Evolutionary conservation across 2,888 invertebrate species (phyloP), one percentile per base, ranked within the genome.

Genomic region (Phoronis australis): DNA sequence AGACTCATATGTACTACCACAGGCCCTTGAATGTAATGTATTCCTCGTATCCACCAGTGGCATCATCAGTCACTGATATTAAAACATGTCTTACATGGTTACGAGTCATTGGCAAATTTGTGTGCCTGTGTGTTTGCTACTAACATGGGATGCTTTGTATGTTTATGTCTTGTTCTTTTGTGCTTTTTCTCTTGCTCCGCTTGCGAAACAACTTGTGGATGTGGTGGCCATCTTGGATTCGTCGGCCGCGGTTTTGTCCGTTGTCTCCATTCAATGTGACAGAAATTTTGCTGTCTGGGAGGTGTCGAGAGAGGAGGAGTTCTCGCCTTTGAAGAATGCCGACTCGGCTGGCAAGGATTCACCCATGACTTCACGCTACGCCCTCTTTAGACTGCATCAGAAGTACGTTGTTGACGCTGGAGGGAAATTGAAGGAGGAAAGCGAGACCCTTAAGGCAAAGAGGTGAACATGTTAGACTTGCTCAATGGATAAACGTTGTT

Each of bases 281-380:
- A 71, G 71, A 59, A 66, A 64, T 47, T 71, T 99, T 69, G 91
- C 88, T 12, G 90, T 91, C 4, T 89, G 95, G 85, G 76, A 76
- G 52, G 94, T 97, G 79, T 89, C 87, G 0, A 83, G 97, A 41
- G 87, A 89, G 60, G 87, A 89, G 52, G 99, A 99, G 75, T 99
- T 99, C 74, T 93, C 96, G 62, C 95, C 97, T 0, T 78, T 99
- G 58, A 99, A 99, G 73, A 99, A 99, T 77, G 83, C 89, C 1
- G 90, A 96, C 72, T 81, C 84, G 0, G 87, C 83, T 1, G 87
- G 87, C 37, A 88, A 90, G 69, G 96, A 97, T 78, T 94, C 92
- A 50, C 90, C 97, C 0, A 84, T 85, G 0, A 94, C 96, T 0
- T 88, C 92, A 1, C 81, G 86, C 45, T 82, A 84, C 27, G 90